Conservation (phyloP, 1,140 invertebrate genomes). For the Nephila pilipes region DNA sequence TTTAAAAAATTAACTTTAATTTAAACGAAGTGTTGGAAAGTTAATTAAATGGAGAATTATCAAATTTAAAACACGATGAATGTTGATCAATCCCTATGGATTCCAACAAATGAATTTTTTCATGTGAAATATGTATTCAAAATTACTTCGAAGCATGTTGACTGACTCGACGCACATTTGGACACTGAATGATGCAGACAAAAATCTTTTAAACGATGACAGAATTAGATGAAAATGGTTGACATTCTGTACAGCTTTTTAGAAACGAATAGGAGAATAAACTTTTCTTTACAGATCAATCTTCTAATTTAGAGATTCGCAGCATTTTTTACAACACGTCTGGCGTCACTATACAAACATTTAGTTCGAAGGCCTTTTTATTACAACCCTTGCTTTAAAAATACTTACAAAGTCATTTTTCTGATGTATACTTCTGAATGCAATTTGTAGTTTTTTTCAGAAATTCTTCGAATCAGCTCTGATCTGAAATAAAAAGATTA, state of each 20-base stretch:
- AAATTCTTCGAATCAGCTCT: background rate
- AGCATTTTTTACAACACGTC: background rate
- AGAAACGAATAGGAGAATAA: background rate
- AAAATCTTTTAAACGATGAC: background rate
- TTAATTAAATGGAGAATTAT: no score
- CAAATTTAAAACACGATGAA: no score
- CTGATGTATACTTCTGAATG: background rate
- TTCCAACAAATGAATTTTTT: no score
- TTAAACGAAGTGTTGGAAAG: no score
- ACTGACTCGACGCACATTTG: no score
- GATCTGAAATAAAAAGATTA: background rate
- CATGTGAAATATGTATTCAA: no score
- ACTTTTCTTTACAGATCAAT: background rate
- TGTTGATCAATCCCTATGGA: no score
- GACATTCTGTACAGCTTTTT: background rate
- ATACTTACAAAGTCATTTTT: background rate
- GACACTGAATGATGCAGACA: no score
- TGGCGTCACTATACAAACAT: background rate
- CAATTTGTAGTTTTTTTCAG: background rate
- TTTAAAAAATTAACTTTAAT: no score
- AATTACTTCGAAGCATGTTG: no score
- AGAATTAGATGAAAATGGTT: constrained; percentile 8
- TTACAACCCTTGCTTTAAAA: background rate
- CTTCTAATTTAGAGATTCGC: background rate
- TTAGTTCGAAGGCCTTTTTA: background rate